Base-by-base conservation (phyloP, 2,888 invertebrate genomes). In the Nemapogon koenigi region DNA sequence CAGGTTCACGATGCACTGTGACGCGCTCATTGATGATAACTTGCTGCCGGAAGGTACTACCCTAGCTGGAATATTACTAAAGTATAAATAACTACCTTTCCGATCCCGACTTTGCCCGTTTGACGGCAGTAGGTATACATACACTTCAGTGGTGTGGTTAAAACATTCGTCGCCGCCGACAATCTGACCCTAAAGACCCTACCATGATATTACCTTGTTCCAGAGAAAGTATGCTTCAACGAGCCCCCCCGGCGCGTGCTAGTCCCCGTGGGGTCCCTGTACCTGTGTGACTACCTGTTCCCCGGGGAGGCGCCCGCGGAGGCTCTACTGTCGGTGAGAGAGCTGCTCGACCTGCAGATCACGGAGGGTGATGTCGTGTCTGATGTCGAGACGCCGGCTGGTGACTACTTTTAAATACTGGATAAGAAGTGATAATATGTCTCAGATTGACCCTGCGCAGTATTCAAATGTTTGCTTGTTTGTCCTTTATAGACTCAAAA, bases 1-100 rank as follows among this genome's bases (percentile, higher is more conserved):
- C 8, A 81, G 96, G 43, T 85, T 95, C 55, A 93, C 94, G 52
- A 90, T 96, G 83, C 92, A 95, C 57, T 94, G 93, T 81, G 95
- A 95, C 67, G 94, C 94, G 39, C 76, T 95, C 38, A 90, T 93
- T 48, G 92, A 92, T 65, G 92, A 91, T 59, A 85, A 84, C 58
- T 78, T 84, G 41, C 76, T 84, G 32, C 85, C 87, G 17, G 88
- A 88, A 83, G 87, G 88, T 87, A 53, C 46, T n/a, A n/a, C n/a
- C n/a, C n/a, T n/a, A n/a, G n/a, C n/a, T n/a, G n/a, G n/a, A n/a
- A n/a, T n/a, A n/a, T n/a, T n/a, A n/a, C n/a, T n/a, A n/a, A n/a
- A n/a, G n/a, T n/a, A n/a, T n/a, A n/a, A n/a, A n/a, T n/a, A n/a
- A n/a, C n/a, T n/a, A n/a, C n/a, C n/a, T n/a, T n/a, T n/a, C n/a